Evolutionary conservation across 2,888 invertebrate genomes (phyloP), one percentile per base, ranked within the genome.

Genomic region (Limenitis camilla): DNA sequence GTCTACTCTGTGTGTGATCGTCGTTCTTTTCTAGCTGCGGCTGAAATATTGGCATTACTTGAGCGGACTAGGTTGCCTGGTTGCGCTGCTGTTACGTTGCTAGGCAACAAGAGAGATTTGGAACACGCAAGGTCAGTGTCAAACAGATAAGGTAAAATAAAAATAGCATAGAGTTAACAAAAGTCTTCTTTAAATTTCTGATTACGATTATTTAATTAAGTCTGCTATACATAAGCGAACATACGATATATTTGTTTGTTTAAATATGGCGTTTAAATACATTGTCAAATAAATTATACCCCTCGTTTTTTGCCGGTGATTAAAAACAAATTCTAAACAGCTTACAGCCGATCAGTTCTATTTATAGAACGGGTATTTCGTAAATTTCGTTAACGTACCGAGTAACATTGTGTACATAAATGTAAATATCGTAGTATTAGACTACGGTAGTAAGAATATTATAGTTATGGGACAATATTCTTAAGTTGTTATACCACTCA

Each of bases 61-160:
- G 91, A 92, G 58, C 89, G 93, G 68, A 89, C 93, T 41, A 91
- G 94, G 67, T 81, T 94, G 56, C 93, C 94, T 11, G 91, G 92
- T 45, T 94, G 93, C 72, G 92, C 92, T 61, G 93, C 94, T 46
- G 91, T 93, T 56, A 90, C 95, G 48, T 78, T 95, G 45, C 88
- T 95, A 55, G 95, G 94, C 55, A 95, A 94, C 78, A 94, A 94
- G 81, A 87, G 92, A 64, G 94, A 95, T 83, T 89, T 95, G 71
- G 92, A 94, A 81, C 92, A 93, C 85, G 91, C 92, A 62, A 91
- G 94, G 93, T 93, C 74, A 76, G 59, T 31, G 32, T 27, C 5
- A 40, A 27, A 48, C 9, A 44, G 33, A 8, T 49, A 30, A 31
- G 30, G 33, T 35, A 3, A 19, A 19, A 19, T 19, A 19, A 19